Conservation (phyloP, 2,113 vertebrate genomes). For the Asarcornis scutulata region DNA sequence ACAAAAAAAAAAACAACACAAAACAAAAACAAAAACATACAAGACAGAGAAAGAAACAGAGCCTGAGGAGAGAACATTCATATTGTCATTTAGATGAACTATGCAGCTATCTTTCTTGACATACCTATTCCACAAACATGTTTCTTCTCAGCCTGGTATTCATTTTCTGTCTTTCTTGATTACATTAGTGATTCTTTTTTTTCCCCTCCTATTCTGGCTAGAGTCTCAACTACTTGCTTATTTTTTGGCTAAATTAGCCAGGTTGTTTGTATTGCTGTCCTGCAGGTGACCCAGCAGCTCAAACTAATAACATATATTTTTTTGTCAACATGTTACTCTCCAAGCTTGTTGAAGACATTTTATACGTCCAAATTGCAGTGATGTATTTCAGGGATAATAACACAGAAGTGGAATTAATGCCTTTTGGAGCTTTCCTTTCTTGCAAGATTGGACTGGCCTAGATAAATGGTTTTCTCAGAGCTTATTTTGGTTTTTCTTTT, state of each 20-base stretch:
- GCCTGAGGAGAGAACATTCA: conserved; percentile 46
- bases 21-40: not conserved
- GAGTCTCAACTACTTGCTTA: not conserved
- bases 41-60: conserved; percentile 41
- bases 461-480: conserved; percentile 21
- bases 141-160: conserved; percentile 58
- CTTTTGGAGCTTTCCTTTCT: conserved; percentile 52
- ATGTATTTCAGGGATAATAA: conserved; percentile 48
- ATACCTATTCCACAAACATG: conserved; percentile 49
- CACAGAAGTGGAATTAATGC: conserved; percentile 43
- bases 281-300: not conserved
- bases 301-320: conserved; percentile 54
- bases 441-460: not conserved
- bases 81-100: conserved; percentile 65
- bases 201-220: not conserved
- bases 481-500: not conserved
- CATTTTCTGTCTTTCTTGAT: conserved; percentile 65
- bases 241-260: conserved; percentile 48
- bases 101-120: conserved; percentile 58
- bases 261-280: conserved; percentile 33
- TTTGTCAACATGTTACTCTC: conserved; percentile 32
- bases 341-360: conserved; percentile 46
- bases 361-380: conserved; percentile 46
- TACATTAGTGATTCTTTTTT: conserved; percentile 34
- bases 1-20: no score